Evolutionary conservation across 1,140 invertebrate genomes (phyloP), one percentile per base, ranked within the genome.

Genomic region (Cephus cinctus): DNA sequence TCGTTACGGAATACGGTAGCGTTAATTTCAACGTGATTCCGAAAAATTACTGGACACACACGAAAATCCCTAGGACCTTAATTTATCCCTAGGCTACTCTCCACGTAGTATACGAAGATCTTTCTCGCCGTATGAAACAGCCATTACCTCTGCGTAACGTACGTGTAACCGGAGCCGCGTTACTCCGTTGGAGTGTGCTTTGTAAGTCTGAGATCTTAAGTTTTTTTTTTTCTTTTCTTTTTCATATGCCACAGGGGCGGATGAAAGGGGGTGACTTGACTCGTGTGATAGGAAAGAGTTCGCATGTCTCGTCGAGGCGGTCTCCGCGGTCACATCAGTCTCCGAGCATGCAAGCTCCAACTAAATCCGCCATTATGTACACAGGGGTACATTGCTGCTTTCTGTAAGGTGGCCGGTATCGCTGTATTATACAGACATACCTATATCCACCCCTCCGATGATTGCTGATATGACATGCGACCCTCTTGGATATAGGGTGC

Each of bases 401-500:
- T 16, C 20, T 15, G 19, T 34, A 43, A 38, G 9, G 9, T 20
- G 49, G 36, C 45, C 56, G 54, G 48, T 73, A 72, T 72, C 70
- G 65, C 67, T 46, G 59, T 58, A 70, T 68, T 71, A 74, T 75
- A 68, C 65, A 67, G 65, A 73, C 69, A 73, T 73, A 73, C 68
- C 63, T 73, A 69, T 71, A 73, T 73, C 60, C 63, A 63, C 22
- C 23, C 43, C 54, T 35, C 59, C 63, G 71, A 75, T 74, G 65
- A 76, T 74, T 73, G 71, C 71, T 73, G 74, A 76, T 76, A 75
- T 74, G 74, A 73, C 74, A 76, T 76, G 71, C 74, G 66, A 75
- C 67, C 73, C 67, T 71, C 69, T 71, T 69, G 64, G 59, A 66
- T 69, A 63, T 61, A 65, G 56, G 54, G 60, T 67, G 67, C 71